A percentile compares a stretch with the other conserved stretches of the same genome.
These are phyloP conservation scores for Eleutherodactylus coqui DNA, from an alignment of 2,797 vertebrate species.

Conservation along the genomic window DNA sequence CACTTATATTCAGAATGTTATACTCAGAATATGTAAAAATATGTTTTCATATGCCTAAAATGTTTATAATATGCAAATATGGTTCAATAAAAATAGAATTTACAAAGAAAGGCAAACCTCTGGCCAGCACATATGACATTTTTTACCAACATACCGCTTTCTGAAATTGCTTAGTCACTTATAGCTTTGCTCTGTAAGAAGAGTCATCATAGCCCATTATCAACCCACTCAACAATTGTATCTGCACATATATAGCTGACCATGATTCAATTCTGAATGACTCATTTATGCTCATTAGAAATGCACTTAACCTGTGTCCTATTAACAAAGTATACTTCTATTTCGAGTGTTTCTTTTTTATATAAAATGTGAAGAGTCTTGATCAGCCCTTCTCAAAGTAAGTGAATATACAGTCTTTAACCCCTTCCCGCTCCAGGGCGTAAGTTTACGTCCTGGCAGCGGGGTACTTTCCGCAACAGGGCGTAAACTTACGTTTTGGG, in stretches of 20 bases:
- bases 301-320: constrained; percentile 7
- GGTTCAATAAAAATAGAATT: too few relatives aligned
- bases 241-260: background rate
- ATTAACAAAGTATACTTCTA: background rate
- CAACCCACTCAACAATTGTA: background rate
- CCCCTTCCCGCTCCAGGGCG: too few relatives aligned
- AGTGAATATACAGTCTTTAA: background rate
- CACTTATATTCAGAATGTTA: too few relatives aligned
- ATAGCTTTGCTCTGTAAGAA: background rate
- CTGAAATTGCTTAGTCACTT: background rate
- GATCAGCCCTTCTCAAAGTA: too few relatives aligned
- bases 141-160: background rate
- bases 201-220: background rate
- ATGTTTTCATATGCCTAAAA: too few relatives aligned
- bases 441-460: too few relatives aligned
- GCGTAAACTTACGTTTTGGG: too few relatives aligned
- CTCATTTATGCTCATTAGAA: background rate
- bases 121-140: background rate
- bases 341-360: background rate
- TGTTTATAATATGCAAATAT: too few relatives aligned
- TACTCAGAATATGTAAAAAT: too few relatives aligned
- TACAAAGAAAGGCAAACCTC: background rate
- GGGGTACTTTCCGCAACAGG: too few relatives aligned
- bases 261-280: background rate
- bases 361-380: background rate